Conservation (phyloP, 2,113 vertebrate genomes). For the Neolamprologus cancellatus region DNA sequence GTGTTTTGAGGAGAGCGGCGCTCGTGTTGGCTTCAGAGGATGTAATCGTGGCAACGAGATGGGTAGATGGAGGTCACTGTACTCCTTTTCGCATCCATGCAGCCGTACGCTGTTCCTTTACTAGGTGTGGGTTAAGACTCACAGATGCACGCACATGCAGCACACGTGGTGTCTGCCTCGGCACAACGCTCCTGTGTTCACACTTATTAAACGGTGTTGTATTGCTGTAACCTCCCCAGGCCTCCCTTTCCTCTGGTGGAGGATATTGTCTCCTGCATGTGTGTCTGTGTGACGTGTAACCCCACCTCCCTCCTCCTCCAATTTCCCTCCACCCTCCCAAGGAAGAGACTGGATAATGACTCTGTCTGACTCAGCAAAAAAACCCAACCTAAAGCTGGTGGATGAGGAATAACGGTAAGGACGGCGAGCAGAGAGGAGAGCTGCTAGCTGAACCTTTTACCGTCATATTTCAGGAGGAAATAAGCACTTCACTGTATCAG, state of each 20-base stretch:
- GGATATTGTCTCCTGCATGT: constrained; percentile 4
- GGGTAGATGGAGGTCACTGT: constrained; percentile 9
- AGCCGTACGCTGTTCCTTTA: constrained; percentile 4
- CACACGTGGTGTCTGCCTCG: not conserved
- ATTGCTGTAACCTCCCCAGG: constrained; percentile 41
- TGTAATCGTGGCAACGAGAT: constrained; percentile 17
- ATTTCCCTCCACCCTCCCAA: not conserved
- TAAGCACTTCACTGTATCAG: constrained; percentile 42
- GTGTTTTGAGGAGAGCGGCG: too few relatives aligned
- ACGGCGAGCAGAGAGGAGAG: not conserved
- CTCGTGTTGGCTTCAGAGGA: constrained; percentile 17
- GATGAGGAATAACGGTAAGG: not conserved
- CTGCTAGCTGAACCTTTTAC: constrained; percentile 18
- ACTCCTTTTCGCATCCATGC: constrained; percentile 6
- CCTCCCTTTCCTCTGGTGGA: constrained; percentile 31
- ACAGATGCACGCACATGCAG: not conserved
- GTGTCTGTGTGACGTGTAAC: not conserved
- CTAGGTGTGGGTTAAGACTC: constrained; percentile 8
- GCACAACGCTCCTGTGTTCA: constrained; percentile 37
- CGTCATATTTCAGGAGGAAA: constrained; percentile 32
- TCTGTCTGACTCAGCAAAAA: constrained; percentile 50
- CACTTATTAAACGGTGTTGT: constrained; percentile 70
- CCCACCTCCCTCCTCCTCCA: not conserved
- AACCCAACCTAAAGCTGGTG: not conserved
- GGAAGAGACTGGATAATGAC: constrained; percentile 43